These are phyloP conservation scores for Schizopygopsis malacanthus DNA, from an alignment of 2,797 vertebrate genomes.

Conservation along the genomic window DNA sequence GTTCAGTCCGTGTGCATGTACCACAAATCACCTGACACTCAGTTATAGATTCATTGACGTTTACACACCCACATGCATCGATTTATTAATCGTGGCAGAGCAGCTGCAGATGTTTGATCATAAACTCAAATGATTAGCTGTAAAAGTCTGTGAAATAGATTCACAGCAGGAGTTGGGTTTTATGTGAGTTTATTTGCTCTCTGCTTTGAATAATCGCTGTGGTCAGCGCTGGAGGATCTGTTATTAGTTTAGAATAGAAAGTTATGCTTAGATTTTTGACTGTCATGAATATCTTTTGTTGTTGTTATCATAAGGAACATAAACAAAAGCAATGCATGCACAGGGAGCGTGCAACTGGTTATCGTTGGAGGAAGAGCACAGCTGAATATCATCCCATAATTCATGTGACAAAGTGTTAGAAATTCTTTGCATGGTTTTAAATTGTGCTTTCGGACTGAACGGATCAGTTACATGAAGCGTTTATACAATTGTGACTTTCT, in stretches of 20 bases:
- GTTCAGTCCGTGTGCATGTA: constrained; percentile 12
- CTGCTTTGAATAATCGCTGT: constrained; percentile 48
- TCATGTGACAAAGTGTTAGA: neutral
- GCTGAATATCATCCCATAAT: constrained; percentile 1
- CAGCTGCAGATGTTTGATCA: constrained; percentile 42
- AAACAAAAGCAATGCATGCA: neutral
- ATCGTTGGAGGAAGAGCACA: constrained; percentile 47
- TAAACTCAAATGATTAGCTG: constrained; percentile 45
- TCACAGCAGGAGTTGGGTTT: constrained; percentile 46
- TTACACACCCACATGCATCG: neutral
- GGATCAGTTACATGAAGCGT: neutral
- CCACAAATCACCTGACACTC: constrained; percentile 56
- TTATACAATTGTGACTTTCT: constrained; percentile 8
- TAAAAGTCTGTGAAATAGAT: constrained; percentile 50
- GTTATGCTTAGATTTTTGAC: constrained; percentile 36
- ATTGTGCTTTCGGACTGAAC: neutral
- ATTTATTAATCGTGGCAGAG: neutral
- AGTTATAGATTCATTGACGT: constrained; percentile 44
- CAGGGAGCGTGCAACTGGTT: constrained; percentile 48
- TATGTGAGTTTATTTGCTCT: constrained; percentile 34
- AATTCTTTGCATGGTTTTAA: constrained; percentile 35
- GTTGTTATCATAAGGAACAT: neutral
- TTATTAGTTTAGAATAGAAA: neutral
- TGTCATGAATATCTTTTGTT: neutral
- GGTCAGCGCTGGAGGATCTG: constrained; percentile 49